Base-by-base conservation (phyloP, 2,888 invertebrate species). In the Pollenia amentaria region DNA sequence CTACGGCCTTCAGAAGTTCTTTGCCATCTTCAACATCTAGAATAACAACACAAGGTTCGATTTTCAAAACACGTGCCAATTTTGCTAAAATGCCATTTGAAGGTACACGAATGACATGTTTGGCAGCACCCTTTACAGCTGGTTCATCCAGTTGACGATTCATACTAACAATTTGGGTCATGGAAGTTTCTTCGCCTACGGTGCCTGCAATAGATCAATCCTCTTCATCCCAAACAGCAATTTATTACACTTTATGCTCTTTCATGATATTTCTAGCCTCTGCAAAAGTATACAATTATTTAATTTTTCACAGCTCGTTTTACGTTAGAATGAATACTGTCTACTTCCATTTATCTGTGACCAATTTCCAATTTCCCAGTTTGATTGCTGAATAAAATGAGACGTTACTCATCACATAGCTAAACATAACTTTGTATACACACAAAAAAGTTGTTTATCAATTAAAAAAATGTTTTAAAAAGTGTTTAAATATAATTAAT, bases 21-120 rank as follows among this genome's bases (percentile, higher is more conserved):
- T 95, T 94, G 67, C 93, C 93, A 89, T 94, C 93, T 84, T 84
- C 87, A 44, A 84, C 84, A 64, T 90, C 89, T 11, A 92, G 86
- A 60, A 98, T 95, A 12, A 97, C 94, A 6, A 96, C 97, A 92
- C 96, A 97, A 38, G 96, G 94, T 88, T 98, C 96, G 70, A 95
- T 95, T 91, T 98, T 97, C 75, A 98, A 94, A 90, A 98, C 95
- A 75, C 97, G 94, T 0, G 97, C 97, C 53, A 98, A 94, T 88
- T 95, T 94, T 1, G 97, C 97, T 40, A 98, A 94, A n/a, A n/a
- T n/a, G n/a, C n/a, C n/a, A n/a, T n/a, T n/a, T n/a, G n/a, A n/a
- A n/a, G n/a, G n/a, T n/a, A 97, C 94, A 94, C 96, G 96, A 87
- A 96, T 95, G 91, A 96, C 97, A 90, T 97, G 96, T 90, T 96